Evolutionary conservation across 2,797 vertebrate species (phyloP).

Genomic region (Anguilla marmorata): DNA sequence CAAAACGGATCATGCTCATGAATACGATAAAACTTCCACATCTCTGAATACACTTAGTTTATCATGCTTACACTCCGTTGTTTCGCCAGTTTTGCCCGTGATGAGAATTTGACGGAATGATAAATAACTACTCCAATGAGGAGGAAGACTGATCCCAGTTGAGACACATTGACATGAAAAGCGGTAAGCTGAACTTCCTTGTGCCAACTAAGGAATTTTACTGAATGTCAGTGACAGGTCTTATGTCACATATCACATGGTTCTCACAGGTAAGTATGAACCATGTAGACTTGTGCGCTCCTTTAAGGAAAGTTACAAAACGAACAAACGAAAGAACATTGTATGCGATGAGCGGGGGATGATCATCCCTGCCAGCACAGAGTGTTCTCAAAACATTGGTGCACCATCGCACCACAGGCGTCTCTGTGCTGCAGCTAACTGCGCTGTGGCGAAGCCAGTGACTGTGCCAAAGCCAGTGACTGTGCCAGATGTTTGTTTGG

Average conservation of each 20-base stretch:
- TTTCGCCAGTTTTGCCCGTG: background rate
- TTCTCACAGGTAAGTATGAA: background rate
- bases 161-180: background rate
- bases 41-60: background rate
- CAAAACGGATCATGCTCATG: background rate
- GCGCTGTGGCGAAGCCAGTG: background rate
- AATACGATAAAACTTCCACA: background rate
- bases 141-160: background rate
- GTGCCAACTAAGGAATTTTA: too few relatives aligned
- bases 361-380: background rate
- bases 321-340: background rate
- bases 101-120: background rate
- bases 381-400: constrained; percentile 7
- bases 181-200: background rate
- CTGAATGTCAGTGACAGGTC: background rate
- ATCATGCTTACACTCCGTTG: background rate
- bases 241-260: background rate
- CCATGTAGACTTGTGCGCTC: background rate
- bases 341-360: background rate
- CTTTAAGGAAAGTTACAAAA: background rate
- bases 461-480: background rate
- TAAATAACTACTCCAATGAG: background rate
- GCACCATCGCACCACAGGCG: background rate
- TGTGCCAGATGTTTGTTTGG: background rate
- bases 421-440: background rate